A percentile compares a stretch with the other conserved stretches of the same genome.
phyloP scores from a whole-genome alignment of 2,797 vertebrate genomes.

The Liasis olivaceus region DNA sequence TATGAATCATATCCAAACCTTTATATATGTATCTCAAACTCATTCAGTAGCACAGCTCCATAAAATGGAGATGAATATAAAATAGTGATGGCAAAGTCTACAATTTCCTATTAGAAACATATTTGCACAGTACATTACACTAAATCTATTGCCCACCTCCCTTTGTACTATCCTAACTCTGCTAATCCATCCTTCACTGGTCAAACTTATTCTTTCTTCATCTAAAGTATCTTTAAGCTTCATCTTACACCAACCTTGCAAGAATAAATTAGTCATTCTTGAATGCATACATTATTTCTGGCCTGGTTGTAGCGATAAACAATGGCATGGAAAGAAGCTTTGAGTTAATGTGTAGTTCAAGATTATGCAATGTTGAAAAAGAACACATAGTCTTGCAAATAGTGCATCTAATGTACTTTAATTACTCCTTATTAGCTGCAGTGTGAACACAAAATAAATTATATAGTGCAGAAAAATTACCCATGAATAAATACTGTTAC shows the following conservation, averaged over 20 bases:
- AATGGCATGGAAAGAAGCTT: neutral
- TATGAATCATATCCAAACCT: neutral
- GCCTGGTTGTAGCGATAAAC: neutral
- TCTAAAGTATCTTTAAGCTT: neutral
- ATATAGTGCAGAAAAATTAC: neutral
- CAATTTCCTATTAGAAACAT: constrained; percentile 15
- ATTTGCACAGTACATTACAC: neutral
- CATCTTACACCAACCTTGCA: neutral
- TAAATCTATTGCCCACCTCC: neutral
- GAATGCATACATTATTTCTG: neutral
- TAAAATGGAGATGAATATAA: constrained; percentile 2
- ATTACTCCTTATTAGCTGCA: neutral
- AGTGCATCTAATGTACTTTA: neutral
- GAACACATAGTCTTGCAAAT: neutral
- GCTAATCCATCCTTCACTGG: neutral
- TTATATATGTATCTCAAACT: neutral
- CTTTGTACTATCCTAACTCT: neutral
- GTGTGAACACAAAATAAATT: neutral
- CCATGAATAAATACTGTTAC: neutral
- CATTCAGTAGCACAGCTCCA: neutral
- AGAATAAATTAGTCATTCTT: constrained; percentile 1
- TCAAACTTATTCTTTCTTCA: neutral
- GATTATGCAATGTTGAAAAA: neutral
- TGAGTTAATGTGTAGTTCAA: neutral
- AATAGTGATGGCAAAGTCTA: neutral